Conservation (phyloP, 64 coral and sea anemone genomes). For the Trachythela sp. region DNA sequence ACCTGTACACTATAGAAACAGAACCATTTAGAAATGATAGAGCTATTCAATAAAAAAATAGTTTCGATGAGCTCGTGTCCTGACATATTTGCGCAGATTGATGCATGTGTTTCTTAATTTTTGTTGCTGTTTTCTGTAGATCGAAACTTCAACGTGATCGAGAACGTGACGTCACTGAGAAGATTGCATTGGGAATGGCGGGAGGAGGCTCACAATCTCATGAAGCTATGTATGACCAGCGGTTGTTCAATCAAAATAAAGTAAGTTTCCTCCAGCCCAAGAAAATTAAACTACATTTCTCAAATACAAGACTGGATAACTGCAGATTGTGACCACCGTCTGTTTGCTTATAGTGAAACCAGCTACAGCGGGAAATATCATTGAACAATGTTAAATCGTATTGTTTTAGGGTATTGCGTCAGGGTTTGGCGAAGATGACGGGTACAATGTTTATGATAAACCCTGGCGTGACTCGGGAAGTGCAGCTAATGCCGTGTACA, state of each 20-base stretch:
- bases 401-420: conserved; percentile 72
- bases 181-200: conserved; percentile 91
- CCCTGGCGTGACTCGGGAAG: conserved; percentile 84
- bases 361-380: neutral
- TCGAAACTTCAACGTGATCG: conserved; percentile 95
- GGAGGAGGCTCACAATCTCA: conserved; percentile 60
- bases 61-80: no score
- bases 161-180: conserved; percentile 96
- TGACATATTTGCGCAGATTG: no score
- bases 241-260: conserved; percentile 92
- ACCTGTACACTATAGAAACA: no score
- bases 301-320: no score
- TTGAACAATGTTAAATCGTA: neutral
- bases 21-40: no score
- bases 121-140: conserved; percentile 17
- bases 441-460: conserved; percentile 90
- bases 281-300: neutral
- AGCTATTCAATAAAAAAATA: no score
- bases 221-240: conserved; percentile 95
- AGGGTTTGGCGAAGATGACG: conserved; percentile 89
- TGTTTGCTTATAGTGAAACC: no score
- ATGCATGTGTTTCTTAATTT: no score
- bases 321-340: no score
- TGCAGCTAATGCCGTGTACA: conserved; percentile 78
- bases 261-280: neutral